Conservation (phyloP, 92 coral and sea anemone genomes). For the Zoanthus sansibaricus region DNA sequence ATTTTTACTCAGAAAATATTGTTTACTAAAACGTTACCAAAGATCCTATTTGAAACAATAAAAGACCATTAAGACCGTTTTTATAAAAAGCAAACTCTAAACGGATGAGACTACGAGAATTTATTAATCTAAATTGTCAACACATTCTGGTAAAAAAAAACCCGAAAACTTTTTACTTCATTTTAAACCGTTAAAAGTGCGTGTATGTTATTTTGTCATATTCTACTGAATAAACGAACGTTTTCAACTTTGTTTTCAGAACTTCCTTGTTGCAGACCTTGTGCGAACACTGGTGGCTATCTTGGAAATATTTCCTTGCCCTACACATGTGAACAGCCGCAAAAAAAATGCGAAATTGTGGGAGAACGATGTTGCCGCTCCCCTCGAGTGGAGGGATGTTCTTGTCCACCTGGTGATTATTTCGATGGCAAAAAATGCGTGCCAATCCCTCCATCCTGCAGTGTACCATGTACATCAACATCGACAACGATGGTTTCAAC, state of each 20-base stretch:
- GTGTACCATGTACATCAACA: constrained; percentile 60
- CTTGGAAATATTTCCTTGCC: constrained; percentile 82
- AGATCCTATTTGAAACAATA: no score
- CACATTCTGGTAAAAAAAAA: no score
- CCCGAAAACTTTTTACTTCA: no score
- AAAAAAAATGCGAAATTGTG: constrained; percentile 68
- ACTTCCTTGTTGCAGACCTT: constrained; percentile 94
- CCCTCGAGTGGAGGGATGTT: constrained; percentile 93
- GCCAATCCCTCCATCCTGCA: constrained; percentile 76
- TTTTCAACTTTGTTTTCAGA: constrained; percentile 55
- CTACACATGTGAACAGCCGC: constrained; percentile 68
- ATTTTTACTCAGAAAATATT: no score
- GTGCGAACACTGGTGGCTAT: constrained; percentile 89
- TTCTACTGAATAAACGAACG: no score
- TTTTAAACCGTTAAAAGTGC: no score
- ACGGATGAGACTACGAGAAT: no score
- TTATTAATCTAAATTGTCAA: no score
- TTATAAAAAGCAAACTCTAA: no score
- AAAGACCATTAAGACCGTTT: no score
- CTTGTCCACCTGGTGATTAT: constrained; percentile 82
- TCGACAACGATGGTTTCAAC: constrained; percentile 29
- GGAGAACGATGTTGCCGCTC: constrained; percentile 91
- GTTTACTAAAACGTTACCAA: no score
- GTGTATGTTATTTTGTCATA: no score
- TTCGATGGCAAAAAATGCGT: constrained; percentile 92